Conservation (phyloP, 2,888 invertebrate species). For the Hetaerina titia region DNA sequence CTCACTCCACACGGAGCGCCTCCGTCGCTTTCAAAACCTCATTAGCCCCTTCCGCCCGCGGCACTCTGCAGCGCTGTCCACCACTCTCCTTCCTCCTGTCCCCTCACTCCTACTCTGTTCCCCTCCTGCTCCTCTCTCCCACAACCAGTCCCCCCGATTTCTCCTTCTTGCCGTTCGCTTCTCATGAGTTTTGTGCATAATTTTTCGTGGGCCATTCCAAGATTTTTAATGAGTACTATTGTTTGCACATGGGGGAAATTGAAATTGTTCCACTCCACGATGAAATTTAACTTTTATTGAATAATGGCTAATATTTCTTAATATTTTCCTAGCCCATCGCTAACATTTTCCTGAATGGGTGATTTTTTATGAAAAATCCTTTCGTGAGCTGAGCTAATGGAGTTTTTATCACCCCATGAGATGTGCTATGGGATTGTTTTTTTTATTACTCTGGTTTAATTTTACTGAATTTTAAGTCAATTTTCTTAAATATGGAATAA, state of each 20-base stretch:
- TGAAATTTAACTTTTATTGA: no score
- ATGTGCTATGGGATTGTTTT: no score
- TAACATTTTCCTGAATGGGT: no score
- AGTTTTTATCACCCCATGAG: no score
- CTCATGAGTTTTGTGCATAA: background rate
- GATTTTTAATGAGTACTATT: background rate
- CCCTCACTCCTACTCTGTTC: background rate
- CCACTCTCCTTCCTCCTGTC: background rate
- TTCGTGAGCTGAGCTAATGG: no score
- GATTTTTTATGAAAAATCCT: no score
- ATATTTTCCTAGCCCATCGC: no score
- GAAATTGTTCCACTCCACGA: background rate
- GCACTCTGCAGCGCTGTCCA: background rate
- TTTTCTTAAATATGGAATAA: no score
- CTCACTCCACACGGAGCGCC: background rate
- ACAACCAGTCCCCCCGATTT: background rate
- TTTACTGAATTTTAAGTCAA: no score
- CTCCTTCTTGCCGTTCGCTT: background rate
- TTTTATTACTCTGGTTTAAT: no score
- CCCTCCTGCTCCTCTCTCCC: background rate
- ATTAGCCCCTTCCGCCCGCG: slow-evolving; percentile 17
- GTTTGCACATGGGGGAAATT: background rate
- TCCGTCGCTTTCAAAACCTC: slow-evolving; percentile 24
- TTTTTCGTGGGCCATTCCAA: background rate
- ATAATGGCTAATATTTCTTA: no score